These are phyloP conservation scores for Platichthys flesus DNA, from an alignment of 2,113 vertebrate genomes.

Conservation along the genomic window DNA sequence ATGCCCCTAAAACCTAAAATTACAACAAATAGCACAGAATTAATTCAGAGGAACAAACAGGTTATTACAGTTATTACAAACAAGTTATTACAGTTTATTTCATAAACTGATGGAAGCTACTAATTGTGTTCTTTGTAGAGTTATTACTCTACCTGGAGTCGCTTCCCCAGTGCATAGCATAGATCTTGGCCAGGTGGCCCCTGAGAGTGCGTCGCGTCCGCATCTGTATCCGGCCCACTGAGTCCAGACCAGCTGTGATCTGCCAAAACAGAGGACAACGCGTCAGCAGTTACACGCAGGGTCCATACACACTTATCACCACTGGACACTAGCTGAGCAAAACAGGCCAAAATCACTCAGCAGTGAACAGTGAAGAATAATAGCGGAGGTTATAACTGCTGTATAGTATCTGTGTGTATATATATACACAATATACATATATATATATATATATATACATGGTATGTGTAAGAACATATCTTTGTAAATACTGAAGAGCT, in stretches of 20 bases:
- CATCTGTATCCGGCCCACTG: conserved; percentile 97
- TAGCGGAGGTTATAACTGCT: not conserved
- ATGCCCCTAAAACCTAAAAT: not conserved
- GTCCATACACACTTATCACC: conserved; percentile 4
- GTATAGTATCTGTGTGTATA: not conserved
- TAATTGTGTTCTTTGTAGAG: not conserved
- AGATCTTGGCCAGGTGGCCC: conserved; percentile 98
- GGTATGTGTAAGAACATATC: not conserved
- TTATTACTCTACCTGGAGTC: conserved; percentile 89
- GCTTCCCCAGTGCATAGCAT: conserved; percentile 98
- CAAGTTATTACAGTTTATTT: too few relatives aligned
- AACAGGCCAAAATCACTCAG: not conserved
- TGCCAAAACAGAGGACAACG: conserved; percentile 78
- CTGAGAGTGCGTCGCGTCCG: conserved; percentile 94
- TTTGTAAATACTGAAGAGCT: not conserved
- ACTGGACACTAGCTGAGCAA: conserved; percentile 21
- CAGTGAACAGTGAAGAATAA: not conserved
- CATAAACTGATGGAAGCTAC: not conserved
- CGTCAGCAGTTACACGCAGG: conserved; percentile 24
- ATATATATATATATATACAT: not conserved
- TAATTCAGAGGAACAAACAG: too few relatives aligned
- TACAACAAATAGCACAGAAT: not conserved
- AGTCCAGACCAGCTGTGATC: conserved; percentile 98
- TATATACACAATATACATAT: too few relatives aligned
- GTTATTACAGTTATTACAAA: too few relatives aligned